Base-by-base conservation (phyloP, 2,113 vertebrate genomes). In the Sialia sialis region DNA sequence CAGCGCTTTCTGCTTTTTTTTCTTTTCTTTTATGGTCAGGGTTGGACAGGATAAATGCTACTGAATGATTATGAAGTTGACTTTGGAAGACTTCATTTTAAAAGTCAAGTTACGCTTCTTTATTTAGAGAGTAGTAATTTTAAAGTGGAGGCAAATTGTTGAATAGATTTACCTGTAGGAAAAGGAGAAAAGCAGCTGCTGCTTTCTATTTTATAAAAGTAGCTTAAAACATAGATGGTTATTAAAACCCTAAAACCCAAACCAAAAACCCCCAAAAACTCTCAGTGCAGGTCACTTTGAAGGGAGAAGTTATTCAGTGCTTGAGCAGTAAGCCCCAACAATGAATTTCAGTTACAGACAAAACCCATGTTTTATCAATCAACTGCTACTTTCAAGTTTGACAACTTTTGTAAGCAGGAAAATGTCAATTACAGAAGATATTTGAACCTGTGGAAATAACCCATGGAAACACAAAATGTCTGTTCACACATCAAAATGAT, bases 401-500 rank as follows among this genome's bases (percentile, higher is more conserved):
- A 93, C 92, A 95, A 84, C 73, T 95, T 96, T 80, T 85, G 88
- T 96, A 97, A 97, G 93, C 86, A 97, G 88, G 93, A 96, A 97
- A 96, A 96, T 95, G 84, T 95, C 93, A 90, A 95, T 97, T 96
- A 95, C 89, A 94, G 84, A 79, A 94, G 96, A 94, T 95, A 96
- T 96, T 96, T 96, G 93, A 96, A 96, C 93, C 88, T 96, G 93
- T 97, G 96, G 96, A 97, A 96, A 97, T 91, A 93, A 79, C 91
- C 91, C 90, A 88, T 97, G 93, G 96, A 97, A 97, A 97, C 94
- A 97, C 89, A 82, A 94, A 97, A 97, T 96, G 97, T 96, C 96
- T 97, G 84, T 97, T 97, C 94, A 85, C 96, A 96, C 96, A 96
- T 93, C 95, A 94, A 88, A 95, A 96, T 94, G 87, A 95, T 95